Evolutionary conservation across 1,140 invertebrate genomes (phyloP).

Genomic region (Brachionus sp.): DNA sequence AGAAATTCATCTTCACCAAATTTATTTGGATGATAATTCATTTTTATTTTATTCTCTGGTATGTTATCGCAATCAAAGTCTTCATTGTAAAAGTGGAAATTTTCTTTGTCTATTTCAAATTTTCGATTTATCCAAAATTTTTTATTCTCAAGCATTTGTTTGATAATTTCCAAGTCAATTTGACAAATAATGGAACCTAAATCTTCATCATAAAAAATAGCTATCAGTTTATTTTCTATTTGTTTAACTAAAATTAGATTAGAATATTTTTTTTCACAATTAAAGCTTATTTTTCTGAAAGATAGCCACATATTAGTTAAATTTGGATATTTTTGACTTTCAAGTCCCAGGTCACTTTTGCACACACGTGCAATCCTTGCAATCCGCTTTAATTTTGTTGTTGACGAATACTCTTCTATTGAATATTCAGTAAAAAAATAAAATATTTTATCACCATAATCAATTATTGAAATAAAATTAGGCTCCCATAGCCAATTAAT

Average conservation of each 20-base stretch:
- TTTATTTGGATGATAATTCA: neutral
- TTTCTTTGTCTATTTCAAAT: neutral
- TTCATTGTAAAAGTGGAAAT: neutral
- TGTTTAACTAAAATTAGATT: neutral
- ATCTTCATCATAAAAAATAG: neutral
- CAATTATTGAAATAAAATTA: neutral
- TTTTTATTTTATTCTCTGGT: neutral
- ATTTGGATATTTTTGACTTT: neutral
- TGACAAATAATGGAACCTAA: neutral
- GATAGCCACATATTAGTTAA: neutral
- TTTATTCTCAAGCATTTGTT: neutral
- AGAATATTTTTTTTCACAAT: neutral
- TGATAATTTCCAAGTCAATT: neutral
- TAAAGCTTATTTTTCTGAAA: conserved; percentile 5
- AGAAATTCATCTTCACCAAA: neutral
- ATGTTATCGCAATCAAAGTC: conserved; percentile 22
- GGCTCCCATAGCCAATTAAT: conserved; percentile 26
- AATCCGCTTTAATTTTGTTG: neutral
- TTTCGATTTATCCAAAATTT: conserved; percentile 24
- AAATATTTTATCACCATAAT: neutral
- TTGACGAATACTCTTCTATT: neutral
- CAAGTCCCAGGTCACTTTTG: neutral
- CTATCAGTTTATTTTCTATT: neutral
- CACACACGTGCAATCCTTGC: neutral
- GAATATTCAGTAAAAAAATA: conserved; percentile 40